Base-by-base conservation (phyloP, 92 coral and sea anemone species). In the Plumapathes pennacea region DNA sequence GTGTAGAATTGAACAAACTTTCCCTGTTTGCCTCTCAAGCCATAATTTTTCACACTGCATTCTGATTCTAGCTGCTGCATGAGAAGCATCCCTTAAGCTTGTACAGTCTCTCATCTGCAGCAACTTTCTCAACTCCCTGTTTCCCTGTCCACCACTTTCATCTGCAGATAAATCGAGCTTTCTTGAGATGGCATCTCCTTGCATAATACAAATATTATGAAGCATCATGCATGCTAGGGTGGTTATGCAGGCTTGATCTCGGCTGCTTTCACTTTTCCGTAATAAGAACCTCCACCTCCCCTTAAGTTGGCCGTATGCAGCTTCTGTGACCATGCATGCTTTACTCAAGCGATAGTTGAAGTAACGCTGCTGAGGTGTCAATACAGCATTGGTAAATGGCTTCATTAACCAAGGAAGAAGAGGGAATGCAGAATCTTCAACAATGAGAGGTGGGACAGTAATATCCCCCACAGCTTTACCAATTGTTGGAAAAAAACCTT, bases 1-100 rank as follows among this genome's bases (percentile, higher is more conserved):
- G 29, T 58, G 65, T 39, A 26, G 65, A 50, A 58, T 58, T 82
- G 60, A 82, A 46, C 70, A 76, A 75, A 82, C 83, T 32, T 53
- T 63, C 62, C 74, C 74, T 55, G 78, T 75, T 75, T 75, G 59
- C 38, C 70, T 83, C 57, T 83, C 89, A 46, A 76, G 50, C 84
- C 84, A 76, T 60, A 69, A 38, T 58, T 82, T 82, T 50, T 83
- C 71, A 65, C 85, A 83, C 26, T 63, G 68, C 34, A 71, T 67
- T 76, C 84, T 76, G 66, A 76, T 59, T 57, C 57, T 55, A 48
- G 28, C 56, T 61, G 70, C 80, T 49, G 52, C 77, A 54, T 46
- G 66, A 47, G 69, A 50, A 43, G 51, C 46, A 50, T 82, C 80
- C 51, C 63, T 71, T 32, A 69, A 41, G 21, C 40, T 55, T 60